Percentiles rank a stretch among this genome's conserved stretches.
Evolutionary conservation across 2,113 vertebrate genomes (phyloP).

Genomic region (Tetraodon nigroviridis): DNA sequence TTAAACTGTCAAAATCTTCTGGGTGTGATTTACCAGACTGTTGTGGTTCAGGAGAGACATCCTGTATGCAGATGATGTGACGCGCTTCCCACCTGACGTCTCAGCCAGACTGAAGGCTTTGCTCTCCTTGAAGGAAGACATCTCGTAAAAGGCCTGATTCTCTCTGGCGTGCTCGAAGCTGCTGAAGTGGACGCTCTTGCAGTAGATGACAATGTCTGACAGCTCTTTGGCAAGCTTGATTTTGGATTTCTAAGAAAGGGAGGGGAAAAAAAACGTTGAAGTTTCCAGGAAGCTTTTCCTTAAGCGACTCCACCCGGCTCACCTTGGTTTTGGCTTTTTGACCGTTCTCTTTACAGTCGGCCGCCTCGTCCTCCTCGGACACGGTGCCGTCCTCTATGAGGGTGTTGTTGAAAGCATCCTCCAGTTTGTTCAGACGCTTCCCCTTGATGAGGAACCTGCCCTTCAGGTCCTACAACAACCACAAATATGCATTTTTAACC

Average conservation of each 20-base stretch:
- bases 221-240: constrained; percentile 87
- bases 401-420: constrained; percentile 66
- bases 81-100: constrained; percentile 74
- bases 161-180: constrained; percentile 77
- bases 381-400: constrained; percentile 78
- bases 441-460: constrained; percentile 89
- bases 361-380: constrained; percentile 94
- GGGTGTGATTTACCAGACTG: background rate
- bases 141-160: constrained; percentile 84
- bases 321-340: constrained; percentile 69
- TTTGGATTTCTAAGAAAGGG: constrained; percentile 75
- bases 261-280: background rate
- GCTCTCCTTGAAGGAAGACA: constrained; percentile 86
- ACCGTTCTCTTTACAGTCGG: constrained; percentile 77
- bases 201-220: constrained; percentile 89
- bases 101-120: constrained; percentile 83
- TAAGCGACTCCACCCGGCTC: background rate
- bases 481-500: constrained; percentile 2
- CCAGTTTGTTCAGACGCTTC: constrained; percentile 85
- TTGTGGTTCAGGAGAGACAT: background rate
- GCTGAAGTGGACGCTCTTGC: constrained; percentile 91
- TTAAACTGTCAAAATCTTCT: background rate
- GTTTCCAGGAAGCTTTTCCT: background rate
- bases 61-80: background rate
- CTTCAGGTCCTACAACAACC: constrained; percentile 81